Evolutionary conservation across 2,888 invertebrate species (phyloP).

Genomic region (Drosophila borborema): DNA sequence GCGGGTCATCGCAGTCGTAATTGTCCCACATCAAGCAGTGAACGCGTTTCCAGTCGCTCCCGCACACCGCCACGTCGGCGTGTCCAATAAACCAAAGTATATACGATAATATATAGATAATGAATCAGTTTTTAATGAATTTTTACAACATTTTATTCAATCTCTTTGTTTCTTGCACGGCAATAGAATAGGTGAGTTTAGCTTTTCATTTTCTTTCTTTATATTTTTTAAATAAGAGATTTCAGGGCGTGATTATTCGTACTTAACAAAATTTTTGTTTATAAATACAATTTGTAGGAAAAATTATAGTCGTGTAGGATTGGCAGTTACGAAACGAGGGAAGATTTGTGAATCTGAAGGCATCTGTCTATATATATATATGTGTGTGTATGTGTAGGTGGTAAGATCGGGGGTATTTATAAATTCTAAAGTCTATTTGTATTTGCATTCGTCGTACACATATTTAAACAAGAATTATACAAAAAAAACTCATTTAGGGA

Average conservation of each 20-base stretch:
- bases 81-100: slow-evolving; percentile 36
- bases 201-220: slow-evolving; percentile 30
- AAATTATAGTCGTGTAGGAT: slow-evolving; percentile 43
- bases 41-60: slow-evolving; percentile 12
- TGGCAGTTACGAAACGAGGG: slow-evolving; percentile 70
- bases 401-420: slow-evolving; percentile 73
- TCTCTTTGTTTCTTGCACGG: slow-evolving; percentile 63
- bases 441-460: slow-evolving; percentile 78
- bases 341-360: slow-evolving; percentile 32
- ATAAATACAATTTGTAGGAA: slow-evolving; percentile 66
- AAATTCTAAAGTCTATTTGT: slow-evolving; percentile 85
- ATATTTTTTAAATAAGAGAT: slow-evolving; percentile 57
- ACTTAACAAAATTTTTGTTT: slow-evolving; percentile 63
- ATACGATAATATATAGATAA: slow-evolving; percentile 17
- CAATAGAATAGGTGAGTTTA: slow-evolving; percentile 53
- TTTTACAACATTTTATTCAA: slow-evolving; percentile 75
- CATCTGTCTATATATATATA: slow-evolving; percentile 20
- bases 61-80: slow-evolving; percentile 10
- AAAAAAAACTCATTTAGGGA: slow-evolving; percentile 78
- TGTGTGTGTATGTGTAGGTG: slow-evolving; percentile 43
- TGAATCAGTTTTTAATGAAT: slow-evolving; percentile 58
- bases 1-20: not conserved
- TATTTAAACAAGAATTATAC: slow-evolving; percentile 74
- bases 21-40: not conserved
- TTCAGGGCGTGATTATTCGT: slow-evolving; percentile 46